Base-by-base conservation (phyloP, 2,797 vertebrate genomes). In the Podargus strigoides region DNA sequence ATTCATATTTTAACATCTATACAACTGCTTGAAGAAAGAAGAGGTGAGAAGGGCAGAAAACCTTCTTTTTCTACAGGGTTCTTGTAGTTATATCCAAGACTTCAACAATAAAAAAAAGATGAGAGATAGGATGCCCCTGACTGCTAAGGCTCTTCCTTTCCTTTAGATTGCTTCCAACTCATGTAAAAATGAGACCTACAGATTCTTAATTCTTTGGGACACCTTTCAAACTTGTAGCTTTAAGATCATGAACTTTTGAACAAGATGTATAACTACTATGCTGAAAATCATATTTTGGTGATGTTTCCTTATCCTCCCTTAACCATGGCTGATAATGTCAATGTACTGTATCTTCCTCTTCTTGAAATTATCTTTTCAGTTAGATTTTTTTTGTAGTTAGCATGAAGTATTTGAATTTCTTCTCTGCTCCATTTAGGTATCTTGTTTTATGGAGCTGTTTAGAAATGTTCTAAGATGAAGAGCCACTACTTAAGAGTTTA, bases 21-120 rank as follows among this genome's bases (percentile, higher is more conserved):
- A 52, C 50, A 49, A 88, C 21, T 55, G 62, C 95, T 92, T 93
- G 94, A 96, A 96, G 74, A 74, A 82, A 63, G 88, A 85, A 89
- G 88, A 95, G 96, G 96, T 96, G 92, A 96, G 92, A 90, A 96
- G 95, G 96, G 94, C 95, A 96, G 59, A 70, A 95, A 96, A 70
- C 17, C 88, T 82, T 81, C 53, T 78, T 88, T 82, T 93, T 86
- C 81, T 81, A 82, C 90, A 55, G 44, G 24, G 90, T 90, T 89
- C 96, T 91, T 90, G 70, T 82, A 93, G 63, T 89, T 93, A 52
- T 59, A 91, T 86, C 88, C 86, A 93, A 91, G 94, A 87, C 67
- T 96, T 85, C 86, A 94, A 93, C 85, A 96, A 95, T 90, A 92
- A 84, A 89, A 84, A 89, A 93, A 79, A 94, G 84, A 90, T 90